Percentiles rank a stretch among this genome's conserved stretches.
These are phyloP conservation scores for Nipponacmea schrenckii DNA, from an alignment of 2,888 invertebrate species.

Conservation along the genomic window DNA sequence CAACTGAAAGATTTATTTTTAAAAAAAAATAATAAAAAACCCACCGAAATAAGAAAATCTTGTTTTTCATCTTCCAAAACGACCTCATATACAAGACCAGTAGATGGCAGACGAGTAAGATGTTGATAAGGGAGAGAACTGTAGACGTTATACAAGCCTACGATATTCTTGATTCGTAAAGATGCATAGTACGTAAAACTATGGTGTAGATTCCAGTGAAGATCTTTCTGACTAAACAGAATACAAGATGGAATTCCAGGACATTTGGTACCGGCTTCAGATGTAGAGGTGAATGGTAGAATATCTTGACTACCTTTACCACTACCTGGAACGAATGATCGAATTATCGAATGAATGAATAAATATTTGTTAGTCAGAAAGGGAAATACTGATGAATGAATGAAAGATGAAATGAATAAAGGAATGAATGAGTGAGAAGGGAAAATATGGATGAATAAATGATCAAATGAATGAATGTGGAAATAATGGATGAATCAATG, in stretches of 20 bases:
- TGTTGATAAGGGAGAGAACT: slow-evolving; percentile 26
- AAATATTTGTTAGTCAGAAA: too few species aligned
- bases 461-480: too few species aligned
- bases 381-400: too few species aligned
- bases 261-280: background rate
- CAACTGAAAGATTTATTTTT: too few species aligned
- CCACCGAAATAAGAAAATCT: slow-evolving; percentile 13
- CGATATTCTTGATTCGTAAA: slow-evolving; percentile 26
- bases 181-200: slow-evolving; percentile 27
- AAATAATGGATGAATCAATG: too few species aligned
- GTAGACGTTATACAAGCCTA: slow-evolving; percentile 18
- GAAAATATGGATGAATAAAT: too few species aligned
- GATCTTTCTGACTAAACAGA: slow-evolving; percentile 14
- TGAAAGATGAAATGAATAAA: too few species aligned
- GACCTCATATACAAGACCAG: slow-evolving; percentile 29
- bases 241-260: slow-evolving; percentile 23
- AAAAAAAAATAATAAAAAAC: background rate
- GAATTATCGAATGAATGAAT: too few species aligned
- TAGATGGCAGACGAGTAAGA: slow-evolving; percentile 16
- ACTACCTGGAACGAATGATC: background rate
- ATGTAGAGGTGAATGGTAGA: background rate
- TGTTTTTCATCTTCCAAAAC: slow-evolving; percentile 16
- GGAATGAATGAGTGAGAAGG: too few species aligned
- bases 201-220: slow-evolving; percentile 27
- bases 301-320: background rate